Evolutionary conservation across 2,113 vertebrate genomes (phyloP), one percentile per base, ranked within the genome.

Genomic region (Eulemur macaco): DNA sequence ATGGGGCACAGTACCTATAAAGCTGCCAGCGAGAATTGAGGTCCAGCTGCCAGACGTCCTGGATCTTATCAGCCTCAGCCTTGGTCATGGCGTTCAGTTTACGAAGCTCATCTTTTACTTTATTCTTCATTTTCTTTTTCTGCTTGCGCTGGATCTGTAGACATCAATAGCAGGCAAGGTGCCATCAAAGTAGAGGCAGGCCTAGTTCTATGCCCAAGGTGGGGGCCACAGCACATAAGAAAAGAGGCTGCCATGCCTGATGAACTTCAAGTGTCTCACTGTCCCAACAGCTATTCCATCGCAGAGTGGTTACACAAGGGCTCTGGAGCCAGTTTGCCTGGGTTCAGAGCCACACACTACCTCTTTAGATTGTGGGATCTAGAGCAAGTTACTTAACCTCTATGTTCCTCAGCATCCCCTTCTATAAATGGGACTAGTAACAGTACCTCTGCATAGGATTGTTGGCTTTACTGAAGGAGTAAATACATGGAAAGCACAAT

Each of bases 1-100:
- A 17, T 6, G 14, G 25, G 73, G 42, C 18, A 95, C 2, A 34
- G 56, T 98, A 99, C 99, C 99, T 99, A 98, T 99, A 99, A 80
- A 99, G 99, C 96, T 94, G 98, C 99, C 99, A 99, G 96, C 99
- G 99, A 69, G 99, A 99, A 69, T 29, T 96, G 71, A 98, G 94
- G 71, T 97, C 97, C 56, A 99, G 98, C 12, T 93, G 97, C 99
- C 99, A 99, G 77, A 99, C 45, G 47, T 99, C 97, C 17, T 71
- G 76, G 87, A 99, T 83, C 17, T 34, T 69, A 5, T 0, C 27
- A 56, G 99, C 99, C 86, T 99, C 98, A 0, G 66, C 52, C 58
- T 98, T 98, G 11, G 98, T 99, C 99, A 99, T 99, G 50, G 98
- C 56, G 4, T 97, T 96, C 45, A 94, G 94, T 90, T 99, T 99